These are phyloP conservation scores for Benitochromis conjunctus DNA, from an alignment of 2,113 vertebrate species.

Conservation along the genomic window DNA sequence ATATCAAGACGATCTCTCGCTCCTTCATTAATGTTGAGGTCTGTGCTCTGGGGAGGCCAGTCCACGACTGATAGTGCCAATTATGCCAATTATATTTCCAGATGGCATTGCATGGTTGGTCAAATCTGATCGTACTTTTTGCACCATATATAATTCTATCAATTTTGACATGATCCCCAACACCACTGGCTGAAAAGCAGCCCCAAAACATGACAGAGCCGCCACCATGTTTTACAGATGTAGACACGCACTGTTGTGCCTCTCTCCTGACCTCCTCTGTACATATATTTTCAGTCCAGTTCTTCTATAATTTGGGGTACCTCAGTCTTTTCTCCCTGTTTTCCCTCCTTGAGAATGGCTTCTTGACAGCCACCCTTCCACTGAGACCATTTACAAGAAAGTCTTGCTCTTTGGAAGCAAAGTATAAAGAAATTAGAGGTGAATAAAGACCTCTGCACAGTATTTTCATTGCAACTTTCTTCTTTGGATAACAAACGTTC, in stretches of 20 bases:
- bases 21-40: background rate
- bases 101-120: background rate
- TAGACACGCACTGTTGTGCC: background rate
- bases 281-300: background rate
- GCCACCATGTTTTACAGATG: background rate
- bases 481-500: background rate
- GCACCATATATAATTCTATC: background rate
- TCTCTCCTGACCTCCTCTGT: background rate
- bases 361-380: background rate
- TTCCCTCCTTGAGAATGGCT: background rate
- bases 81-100: background rate
- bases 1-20: background rate
- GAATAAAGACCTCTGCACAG: background rate
- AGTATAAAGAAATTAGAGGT: background rate
- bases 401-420: accelerated
- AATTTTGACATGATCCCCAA: background rate
- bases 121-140: background rate
- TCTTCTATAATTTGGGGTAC: background rate
- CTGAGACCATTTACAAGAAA: background rate
- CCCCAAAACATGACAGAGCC: background rate
- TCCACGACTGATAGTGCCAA: background rate
- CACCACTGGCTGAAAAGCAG: background rate
- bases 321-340: background rate
- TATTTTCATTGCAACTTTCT: background rate
- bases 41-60: background rate